Evolutionary conservation across 2,888 invertebrate species (phyloP), one percentile per base, ranked within the genome.

Genomic region (Amiota communis): DNA sequence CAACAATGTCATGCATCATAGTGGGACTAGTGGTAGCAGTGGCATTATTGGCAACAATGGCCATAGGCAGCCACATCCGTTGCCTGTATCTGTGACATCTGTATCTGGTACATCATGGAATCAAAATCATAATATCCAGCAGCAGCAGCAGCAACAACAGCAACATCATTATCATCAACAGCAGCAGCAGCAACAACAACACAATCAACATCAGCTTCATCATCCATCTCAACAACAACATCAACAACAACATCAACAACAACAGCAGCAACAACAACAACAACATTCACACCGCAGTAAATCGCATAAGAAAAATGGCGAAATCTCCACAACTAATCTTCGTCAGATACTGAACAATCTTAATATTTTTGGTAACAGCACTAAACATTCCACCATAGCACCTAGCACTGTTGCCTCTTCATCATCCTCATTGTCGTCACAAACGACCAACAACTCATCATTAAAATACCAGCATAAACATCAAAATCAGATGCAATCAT

Each of bases 261-360:
- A 48, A 17, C 69, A 70, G n/a, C 72, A 73, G n/a, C 72, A 71
- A 8, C 23, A 57, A 1, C 71, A 70, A 49, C 76, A 74, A 10
- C 76, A 75, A 8, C 75, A 74, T 57, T 48, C 67, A 8, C 61
- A 57, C 13, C 72, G 67, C 51, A 65, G 82, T 6, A 88, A 87
- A 75, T 75, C 87, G 1, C 82, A 84, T 12, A 89, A 89, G 73
- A 88, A 87, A 72, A 83, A 83, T 72, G 81, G 86, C 53, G 90
- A 90, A 77, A 88, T 85, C 86, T 89, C 86, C 81, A 93, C 82
- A 2, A 91, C 92, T 13, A 93, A 93, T 87, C 92, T 96, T 63
- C 91, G 95, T 49, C 94, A 95, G 83, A 95, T 96, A 84, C 90
- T 96, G 76, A 95, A 94, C 87, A 95, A 95, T 87, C 90, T 95